These are phyloP conservation scores for Bos taurus DNA, from an alignment of 2,113 vertebrate species.

Conservation along the genomic window DNA sequence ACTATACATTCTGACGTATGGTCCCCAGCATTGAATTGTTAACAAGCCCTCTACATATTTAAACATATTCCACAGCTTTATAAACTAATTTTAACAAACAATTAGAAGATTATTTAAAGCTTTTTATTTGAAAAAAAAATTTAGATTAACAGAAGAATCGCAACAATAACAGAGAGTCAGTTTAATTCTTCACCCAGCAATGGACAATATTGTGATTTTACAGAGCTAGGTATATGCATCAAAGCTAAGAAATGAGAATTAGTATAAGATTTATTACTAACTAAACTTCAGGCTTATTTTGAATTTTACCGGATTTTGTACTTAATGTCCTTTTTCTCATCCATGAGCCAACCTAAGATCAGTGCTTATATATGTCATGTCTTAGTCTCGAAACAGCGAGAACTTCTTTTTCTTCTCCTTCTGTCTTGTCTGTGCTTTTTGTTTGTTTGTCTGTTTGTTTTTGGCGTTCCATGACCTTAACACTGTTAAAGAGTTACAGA, in stretches of 20 bases:
- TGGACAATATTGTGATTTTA: not conserved
- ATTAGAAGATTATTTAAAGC: not conserved
- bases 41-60: not conserved
- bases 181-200: not conserved
- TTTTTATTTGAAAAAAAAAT: constrained; percentile 23
- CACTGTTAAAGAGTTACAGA: not conserved
- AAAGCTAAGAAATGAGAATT: not conserved
- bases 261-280: not conserved
- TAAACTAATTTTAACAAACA: not conserved
- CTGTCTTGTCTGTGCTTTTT: too few relatives aligned
- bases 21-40: not conserved
- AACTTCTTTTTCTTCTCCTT: not conserved
- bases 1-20: not conserved
- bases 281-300: not conserved
- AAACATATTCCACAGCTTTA: not conserved
- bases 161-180: not conserved
- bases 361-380: not conserved
- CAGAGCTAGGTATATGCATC: not conserved
- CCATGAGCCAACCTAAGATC: not conserved
- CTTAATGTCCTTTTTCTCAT: not conserved
- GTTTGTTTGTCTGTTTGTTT: not conserved
- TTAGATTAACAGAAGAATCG: not conserved
- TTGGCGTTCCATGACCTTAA: not conserved
- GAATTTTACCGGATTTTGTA: not conserved
- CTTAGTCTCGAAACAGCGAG: not conserved